phyloP scores from a whole-genome alignment of 2,888 invertebrate species.

The Capitulum mitella region DNA sequence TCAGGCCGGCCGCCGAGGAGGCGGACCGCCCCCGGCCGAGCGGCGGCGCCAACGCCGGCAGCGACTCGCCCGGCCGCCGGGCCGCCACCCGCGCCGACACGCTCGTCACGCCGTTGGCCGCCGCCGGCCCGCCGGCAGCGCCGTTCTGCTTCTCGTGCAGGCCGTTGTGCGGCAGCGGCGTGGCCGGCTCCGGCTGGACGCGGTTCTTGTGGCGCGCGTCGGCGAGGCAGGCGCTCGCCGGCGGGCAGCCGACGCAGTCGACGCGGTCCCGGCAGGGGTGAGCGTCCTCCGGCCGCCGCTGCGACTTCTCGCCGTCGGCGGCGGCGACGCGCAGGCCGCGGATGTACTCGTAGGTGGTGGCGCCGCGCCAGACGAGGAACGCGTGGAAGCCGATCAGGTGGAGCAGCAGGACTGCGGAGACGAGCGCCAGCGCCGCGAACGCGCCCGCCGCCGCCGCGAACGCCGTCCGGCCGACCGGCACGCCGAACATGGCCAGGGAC shows the following conservation, averaged over 20 bases:
- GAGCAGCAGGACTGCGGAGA: constrained; percentile 65
- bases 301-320: neutral
- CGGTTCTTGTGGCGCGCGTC: constrained; percentile 31
- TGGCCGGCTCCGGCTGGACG: constrained; percentile 33
- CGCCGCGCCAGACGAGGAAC: constrained; percentile 71
- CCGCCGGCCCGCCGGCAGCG: constrained; percentile 30
- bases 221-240: neutral
- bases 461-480: constrained; percentile 51
- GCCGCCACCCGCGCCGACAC: constrained; percentile 29
- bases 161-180: constrained; percentile 29
- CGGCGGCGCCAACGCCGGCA: constrained; percentile 27
- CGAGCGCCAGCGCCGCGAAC: constrained; percentile 54
- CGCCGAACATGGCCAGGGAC: constrained; percentile 35
- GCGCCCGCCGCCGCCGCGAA: constrained; percentile 38
- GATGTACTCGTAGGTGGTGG: constrained; percentile 87
- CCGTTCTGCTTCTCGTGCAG: constrained; percentile 34
- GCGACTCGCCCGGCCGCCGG: constrained; percentile 27
- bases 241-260: too few relatives aligned
- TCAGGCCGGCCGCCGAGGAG: constrained; percentile 30
- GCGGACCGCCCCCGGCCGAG: constrained; percentile 29
- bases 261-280: too few relatives aligned
- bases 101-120: constrained; percentile 17
- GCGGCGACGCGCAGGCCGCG: constrained; percentile 41
- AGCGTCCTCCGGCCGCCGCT: too few relatives aligned
- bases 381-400: constrained; percentile 83